Base-by-base conservation (phyloP, 2,113 vertebrate genomes). In the Arizona elegans region DNA sequence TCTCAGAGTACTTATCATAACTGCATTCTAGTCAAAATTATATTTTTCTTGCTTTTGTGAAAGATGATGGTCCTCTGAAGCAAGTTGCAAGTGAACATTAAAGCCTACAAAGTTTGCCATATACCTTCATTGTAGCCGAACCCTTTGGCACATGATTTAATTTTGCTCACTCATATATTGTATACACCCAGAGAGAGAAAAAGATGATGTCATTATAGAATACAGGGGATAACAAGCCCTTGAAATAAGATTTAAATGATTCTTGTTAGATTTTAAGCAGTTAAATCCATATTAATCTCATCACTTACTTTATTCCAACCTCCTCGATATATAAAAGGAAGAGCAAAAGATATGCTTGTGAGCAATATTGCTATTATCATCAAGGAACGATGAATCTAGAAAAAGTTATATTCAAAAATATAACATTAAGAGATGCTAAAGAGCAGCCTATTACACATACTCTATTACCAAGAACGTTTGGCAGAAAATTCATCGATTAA, bases 261-360 rank as follows among this genome's bases (percentile, higher is more conserved):
- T 11, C 24, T 10, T 89, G 12, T 54, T 26, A 38, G 59, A 47
- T 81, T 26, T 85, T 59, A 47, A 6, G 56, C 47, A 93, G 9
- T 17, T 52, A 86, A 17, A 50, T 90, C 13, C 26, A 91, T 43
- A 26, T 9, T 33, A 43, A 62, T 9, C 3, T 47, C 15, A 21
- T 54, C 10, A 95, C 97, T 97, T 95, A 99, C 98, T 58, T 96
- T 88, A 92, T 97, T 99, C 98, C 98, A 99, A 43, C 98, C 98
- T 95, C 97, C 96, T 94, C 98, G 96, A 94, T 99, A 99, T 10
- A 98, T 81, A 93, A 99, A 99, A 56, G 98, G 98, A 89, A 99
- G 94, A 8, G 97, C 93, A 94, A 98, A 98, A 88, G 98, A 98
- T 90, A 97, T 53, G 87, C 95, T 95, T 12, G 98, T 98, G 90